Conservation (phyloP, 1,140 invertebrate species). For the Drosophila lowei region DNA sequence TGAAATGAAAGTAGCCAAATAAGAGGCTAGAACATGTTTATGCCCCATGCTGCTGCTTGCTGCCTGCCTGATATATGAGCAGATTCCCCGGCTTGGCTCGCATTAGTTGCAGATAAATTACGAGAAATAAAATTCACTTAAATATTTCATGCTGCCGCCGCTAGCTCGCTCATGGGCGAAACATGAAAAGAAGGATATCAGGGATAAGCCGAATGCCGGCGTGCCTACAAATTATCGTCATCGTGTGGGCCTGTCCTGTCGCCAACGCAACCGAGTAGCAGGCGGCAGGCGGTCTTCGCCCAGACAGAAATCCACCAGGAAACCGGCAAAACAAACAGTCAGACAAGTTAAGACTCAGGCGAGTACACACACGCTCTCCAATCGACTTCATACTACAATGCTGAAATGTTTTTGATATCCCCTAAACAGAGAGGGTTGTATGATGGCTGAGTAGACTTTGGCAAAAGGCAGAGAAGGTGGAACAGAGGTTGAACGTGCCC, state of each 20-base stretch:
- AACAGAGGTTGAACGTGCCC: no score
- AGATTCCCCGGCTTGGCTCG: conserved; percentile 34
- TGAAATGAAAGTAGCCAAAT: conserved; percentile 50
- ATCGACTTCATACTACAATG: conserved; percentile 40
- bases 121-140: conserved; percentile 72
- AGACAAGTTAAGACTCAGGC: conserved; percentile 39
- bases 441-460: no score
- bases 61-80: conserved; percentile 35
- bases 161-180: conserved; percentile 1
- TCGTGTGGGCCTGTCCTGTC: conserved; percentile 18
- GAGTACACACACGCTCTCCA: conserved; percentile 11
- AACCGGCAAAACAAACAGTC: conserved; percentile 42
- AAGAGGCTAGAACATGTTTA: conserved; percentile 65
- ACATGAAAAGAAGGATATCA: conserved; percentile 54
- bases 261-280: conserved; percentile 45
- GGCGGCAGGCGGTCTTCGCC: neutral
- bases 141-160: conserved; percentile 61
- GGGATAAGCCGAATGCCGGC: conserved; percentile 34
- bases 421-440: no score
- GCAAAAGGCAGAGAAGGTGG: no score
- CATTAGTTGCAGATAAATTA: conserved; percentile 74
- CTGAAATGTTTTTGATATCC: neutral
- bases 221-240: conserved; percentile 74
- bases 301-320: conserved; percentile 24
- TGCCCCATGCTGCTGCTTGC: conserved; percentile 10